A percentile compares a stretch with the other conserved stretches of the same genome.
Conservation (phyloP, 2,797 vertebrate species). For the Lagocephalus sceleratus region DNA sequence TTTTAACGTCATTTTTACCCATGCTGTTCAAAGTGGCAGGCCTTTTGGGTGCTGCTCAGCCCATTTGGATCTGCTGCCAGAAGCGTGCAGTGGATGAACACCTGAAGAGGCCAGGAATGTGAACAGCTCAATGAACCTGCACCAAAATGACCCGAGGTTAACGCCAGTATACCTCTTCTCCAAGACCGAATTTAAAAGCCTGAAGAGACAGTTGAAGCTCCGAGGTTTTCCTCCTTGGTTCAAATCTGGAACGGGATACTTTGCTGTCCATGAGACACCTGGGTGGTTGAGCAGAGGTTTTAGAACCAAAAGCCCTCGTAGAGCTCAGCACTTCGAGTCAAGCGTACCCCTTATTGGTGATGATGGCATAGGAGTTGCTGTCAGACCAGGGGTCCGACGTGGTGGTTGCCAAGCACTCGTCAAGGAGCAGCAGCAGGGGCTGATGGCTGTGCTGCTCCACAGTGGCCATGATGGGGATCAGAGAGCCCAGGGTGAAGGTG, state of each 20-base stretch:
- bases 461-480: slow-evolving; percentile 72
- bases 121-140: neutral
- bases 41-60: slow-evolving; percentile 62
- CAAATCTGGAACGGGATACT: slow-evolving; percentile 60
- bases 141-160: neutral
- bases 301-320: neutral
- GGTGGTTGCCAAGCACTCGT: slow-evolving; percentile 73
- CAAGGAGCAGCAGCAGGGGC: slow-evolving; percentile 73
- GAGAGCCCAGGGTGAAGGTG: slow-evolving; percentile 65
- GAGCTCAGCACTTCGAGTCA: neutral
- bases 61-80: slow-evolving; percentile 64
- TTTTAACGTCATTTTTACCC: slow-evolving; percentile 43
- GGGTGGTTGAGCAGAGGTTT: neutral
- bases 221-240: slow-evolving; percentile 50
- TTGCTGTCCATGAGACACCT: slow-evolving; percentile 78
- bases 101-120: slow-evolving; percentile 45
- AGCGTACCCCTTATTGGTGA: slow-evolving; percentile 77
- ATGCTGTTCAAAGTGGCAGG: slow-evolving; percentile 71
- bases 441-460: slow-evolving; percentile 64
- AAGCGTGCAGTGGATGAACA: slow-evolving; percentile 81
- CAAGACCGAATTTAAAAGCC: slow-evolving; percentile 72
- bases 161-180: slow-evolving; percentile 51
- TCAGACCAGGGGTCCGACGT: slow-evolving; percentile 22
- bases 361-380: slow-evolving; percentile 60
- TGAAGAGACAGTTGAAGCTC: slow-evolving; percentile 68